These are phyloP conservation scores for Corynorhinus townsendii DNA, from an alignment of 2,113 vertebrate species.

Conservation along the genomic window DNA sequence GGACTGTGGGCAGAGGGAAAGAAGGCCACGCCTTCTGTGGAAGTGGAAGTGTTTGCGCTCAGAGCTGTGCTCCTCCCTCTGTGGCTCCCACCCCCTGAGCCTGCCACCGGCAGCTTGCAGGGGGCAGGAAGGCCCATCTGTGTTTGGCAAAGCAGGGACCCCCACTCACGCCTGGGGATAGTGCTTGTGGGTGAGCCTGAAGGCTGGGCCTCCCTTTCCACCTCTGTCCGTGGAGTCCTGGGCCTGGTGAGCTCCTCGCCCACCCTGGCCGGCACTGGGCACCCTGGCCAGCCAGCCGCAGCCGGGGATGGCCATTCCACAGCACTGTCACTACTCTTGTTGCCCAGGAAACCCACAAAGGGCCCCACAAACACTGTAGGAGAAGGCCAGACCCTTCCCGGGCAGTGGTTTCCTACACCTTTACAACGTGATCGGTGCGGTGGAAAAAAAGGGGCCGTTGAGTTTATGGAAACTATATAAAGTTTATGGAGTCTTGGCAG, in stretches of 20 bases:
- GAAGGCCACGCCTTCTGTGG: not conserved
- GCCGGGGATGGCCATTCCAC: conserved; percentile 72
- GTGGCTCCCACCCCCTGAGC: not conserved
- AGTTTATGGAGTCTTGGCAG: conserved; percentile 79
- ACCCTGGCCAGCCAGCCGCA: conserved; percentile 61
- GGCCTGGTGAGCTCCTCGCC: conserved; percentile 19
- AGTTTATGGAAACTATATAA: conserved; percentile 80
- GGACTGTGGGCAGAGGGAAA: not conserved
- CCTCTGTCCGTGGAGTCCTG: not conserved
- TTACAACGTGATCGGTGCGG: conserved; percentile 74
- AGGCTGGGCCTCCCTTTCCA: not conserved
- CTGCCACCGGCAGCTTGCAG: not conserved
- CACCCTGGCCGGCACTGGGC: not conserved
- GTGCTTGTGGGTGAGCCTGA: not conserved
- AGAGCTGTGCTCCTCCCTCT: not conserved
- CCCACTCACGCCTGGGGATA: not conserved
- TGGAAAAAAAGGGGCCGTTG: conserved; percentile 73
- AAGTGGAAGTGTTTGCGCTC: not conserved
- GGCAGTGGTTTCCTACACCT: conserved; percentile 71
- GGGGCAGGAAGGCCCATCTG: not conserved
- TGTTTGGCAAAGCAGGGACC: not conserved
- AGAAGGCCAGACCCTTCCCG: conserved; percentile 61
- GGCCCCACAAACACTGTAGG: conserved; percentile 54
- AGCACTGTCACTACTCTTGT: conserved; percentile 68
- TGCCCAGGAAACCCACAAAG: conserved; percentile 67